Base-by-base conservation (phyloP, 2,797 vertebrate genomes). In the Dryobates pubescens region DNA sequence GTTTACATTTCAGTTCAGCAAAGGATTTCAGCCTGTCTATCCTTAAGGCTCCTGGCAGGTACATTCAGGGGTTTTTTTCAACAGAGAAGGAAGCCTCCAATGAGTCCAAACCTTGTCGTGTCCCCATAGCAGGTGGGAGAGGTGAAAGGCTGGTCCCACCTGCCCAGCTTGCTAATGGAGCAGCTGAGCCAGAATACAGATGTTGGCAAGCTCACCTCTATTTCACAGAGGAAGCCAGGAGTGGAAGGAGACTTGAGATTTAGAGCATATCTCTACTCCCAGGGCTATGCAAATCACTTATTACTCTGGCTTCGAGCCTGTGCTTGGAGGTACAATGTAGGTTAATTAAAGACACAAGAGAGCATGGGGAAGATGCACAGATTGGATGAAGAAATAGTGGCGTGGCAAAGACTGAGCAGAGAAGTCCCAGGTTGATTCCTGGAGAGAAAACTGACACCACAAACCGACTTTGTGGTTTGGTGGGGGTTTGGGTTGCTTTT, bases 341-440 rank as follows among this genome's bases (percentile, higher is more conserved):
- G 92, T 88, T 96, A 94, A 95, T 96, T 95, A 96, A 93, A 95
- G 94, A 88, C 95, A 86, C 89, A 47, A 26, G 92, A 95, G 94
- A 93, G 61, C 16, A 27, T 26, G 45, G 36, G 53, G 53, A 89
- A 88, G 88, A 81, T 79, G 82, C 64, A 70, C 76, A 89, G 85
- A 92, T 86, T 92, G 94, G 82, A 82, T 3, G 5, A 86, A 73
- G 80, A 30, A 24, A 27, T 7, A 58, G 38, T 45, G 68, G 79
- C 2, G 5, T 75, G 82, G 91, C 82, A 59, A 86, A 73, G 68
- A 34, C 49, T 13, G 53, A 89, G 80, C 17, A 26, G 78, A 64
- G 53, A 64, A 84, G 53, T 84, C 91, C 77, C 85, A 49, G 1
- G 70, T 4, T 23, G 41, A 72, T 86, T 91, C 41, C 67, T 45